Evolutionary conservation across 2,113 vertebrate species (phyloP).

Genomic region (Podocnemis expansa): DNA sequence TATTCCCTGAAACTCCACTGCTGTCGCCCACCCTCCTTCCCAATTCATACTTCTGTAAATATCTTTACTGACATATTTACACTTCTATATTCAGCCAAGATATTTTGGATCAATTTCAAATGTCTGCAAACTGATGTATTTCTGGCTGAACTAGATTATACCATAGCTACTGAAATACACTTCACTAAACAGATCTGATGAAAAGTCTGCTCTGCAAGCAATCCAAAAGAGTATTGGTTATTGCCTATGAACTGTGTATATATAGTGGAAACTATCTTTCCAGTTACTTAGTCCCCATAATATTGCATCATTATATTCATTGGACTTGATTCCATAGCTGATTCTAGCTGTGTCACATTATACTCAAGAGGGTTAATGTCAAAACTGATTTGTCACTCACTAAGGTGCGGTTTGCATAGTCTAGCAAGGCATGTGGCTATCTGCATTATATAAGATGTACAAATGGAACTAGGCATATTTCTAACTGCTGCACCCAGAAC

Average conservation of each 20-base stretch:
- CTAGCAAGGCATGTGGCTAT: background rate
- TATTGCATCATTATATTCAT: background rate
- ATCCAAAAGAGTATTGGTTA: accelerated
- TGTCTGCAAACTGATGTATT: background rate
- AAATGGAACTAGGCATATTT: background rate
- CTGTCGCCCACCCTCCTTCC: background rate
- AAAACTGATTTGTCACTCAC: background rate
- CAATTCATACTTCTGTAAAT: background rate
- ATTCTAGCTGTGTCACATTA: background rate
- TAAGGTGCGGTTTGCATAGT: background rate
- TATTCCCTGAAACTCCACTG: background rate
- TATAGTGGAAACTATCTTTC: background rate
- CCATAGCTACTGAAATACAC: accelerated
- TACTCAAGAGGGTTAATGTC: background rate
- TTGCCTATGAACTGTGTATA: accelerated
- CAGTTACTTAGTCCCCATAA: background rate
- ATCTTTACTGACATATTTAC: background rate
- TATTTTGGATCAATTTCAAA: background rate
- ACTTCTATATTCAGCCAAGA: accelerated
- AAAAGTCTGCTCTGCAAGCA: background rate
- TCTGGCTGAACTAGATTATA: background rate
- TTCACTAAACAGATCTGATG: background rate
- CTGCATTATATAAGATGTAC: background rate
- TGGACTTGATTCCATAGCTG: background rate
- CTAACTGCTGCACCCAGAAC: background rate